Base-by-base conservation (phyloP, 2,888 invertebrate species). In the Allacma fusca region DNA sequence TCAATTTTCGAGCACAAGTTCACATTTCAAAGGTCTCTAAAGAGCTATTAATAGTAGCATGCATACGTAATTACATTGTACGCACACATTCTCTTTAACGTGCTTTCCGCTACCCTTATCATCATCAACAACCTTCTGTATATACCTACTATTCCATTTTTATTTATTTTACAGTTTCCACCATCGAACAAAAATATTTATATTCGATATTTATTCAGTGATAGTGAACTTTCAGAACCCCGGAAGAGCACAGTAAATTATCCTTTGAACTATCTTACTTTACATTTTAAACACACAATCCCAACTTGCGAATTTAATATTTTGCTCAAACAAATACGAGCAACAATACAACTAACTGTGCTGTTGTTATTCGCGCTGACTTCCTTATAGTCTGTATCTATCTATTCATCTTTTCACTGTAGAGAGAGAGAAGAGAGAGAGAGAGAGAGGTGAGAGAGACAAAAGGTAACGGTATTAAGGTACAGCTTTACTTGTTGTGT, bases 1-100 rank as follows among this genome's bases (percentile, higher is more conserved):
- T 50, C n/a, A 50, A 50, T 19, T 50, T 50, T 50, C 16, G n/a
- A 50, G 50, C n/a, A n/a, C 50, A 50, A 50, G 50, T 50, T 50
- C 65, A 65, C 4, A 50, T 13, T 50, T 50, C 65, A 65, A 65
- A 28, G 29, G 28, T 65, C 16, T 50, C 5, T 4, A 50, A 50
- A 50, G 34, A 34, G 34, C 34, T 34, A 34, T 34, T 34, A 34
- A 34, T 34, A 34, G 34, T 9, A 34, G 9, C 9, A 34, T 34
- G 9, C 9, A 7, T 34, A 34, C 34, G 9, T 34, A n/a, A n/a
- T n/a, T n/a, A n/a, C 34, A 34, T 34, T 34, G 34, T 34, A 9
- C 9, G 9, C 34, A 34, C 9, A 34, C 4, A 34, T 34, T 34
- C 34, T 34, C 34, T 34, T 9, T 34, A 9, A 34, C 34, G 34